These are phyloP conservation scores for Macheiramphus alcinus DNA, from an alignment of 2,113 vertebrate species.

Conservation along the genomic window DNA sequence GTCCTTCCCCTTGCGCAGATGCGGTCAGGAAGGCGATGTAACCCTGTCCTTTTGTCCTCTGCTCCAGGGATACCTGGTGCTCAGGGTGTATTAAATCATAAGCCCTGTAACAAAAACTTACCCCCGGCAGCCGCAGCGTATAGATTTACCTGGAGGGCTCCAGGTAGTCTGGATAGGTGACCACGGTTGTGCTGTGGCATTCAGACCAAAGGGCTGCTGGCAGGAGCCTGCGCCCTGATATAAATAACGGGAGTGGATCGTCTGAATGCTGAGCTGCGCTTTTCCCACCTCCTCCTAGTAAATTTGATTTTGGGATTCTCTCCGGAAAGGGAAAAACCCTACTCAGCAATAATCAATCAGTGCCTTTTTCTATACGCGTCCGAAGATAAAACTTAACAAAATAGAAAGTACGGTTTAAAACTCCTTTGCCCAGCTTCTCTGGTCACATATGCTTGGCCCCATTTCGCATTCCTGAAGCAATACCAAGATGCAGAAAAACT, in stretches of 20 bases:
- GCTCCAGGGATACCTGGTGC: neutral
- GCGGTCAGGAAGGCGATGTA: neutral
- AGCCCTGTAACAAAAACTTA: neutral
- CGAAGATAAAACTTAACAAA: neutral
- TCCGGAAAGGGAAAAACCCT: neutral
- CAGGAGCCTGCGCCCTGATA: neutral
- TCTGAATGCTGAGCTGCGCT: slow-evolving; percentile 17
- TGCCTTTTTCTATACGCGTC: neutral
- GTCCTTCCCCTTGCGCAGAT: neutral
- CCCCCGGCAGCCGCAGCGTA: neutral
- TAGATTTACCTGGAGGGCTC: neutral
- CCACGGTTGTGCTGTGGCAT: neutral
- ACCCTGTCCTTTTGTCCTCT: slow-evolving; percentile 1
- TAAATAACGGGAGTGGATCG: neutral
- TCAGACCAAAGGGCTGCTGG: neutral
- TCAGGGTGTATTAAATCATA: neutral
- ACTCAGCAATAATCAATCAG: slow-evolving; percentile 12
- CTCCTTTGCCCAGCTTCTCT: neutral
- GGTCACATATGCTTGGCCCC: neutral
- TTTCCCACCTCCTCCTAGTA: neutral
- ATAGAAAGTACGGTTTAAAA: neutral
- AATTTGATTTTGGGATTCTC: slow-evolving; percentile 43
- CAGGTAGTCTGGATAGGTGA: neutral
- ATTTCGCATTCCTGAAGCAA: neutral
- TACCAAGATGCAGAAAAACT: neutral